Evolutionary conservation across 2,113 vertebrate species (phyloP), one percentile per base, ranked within the genome.

Genomic region (Ciconia maguari): DNA sequence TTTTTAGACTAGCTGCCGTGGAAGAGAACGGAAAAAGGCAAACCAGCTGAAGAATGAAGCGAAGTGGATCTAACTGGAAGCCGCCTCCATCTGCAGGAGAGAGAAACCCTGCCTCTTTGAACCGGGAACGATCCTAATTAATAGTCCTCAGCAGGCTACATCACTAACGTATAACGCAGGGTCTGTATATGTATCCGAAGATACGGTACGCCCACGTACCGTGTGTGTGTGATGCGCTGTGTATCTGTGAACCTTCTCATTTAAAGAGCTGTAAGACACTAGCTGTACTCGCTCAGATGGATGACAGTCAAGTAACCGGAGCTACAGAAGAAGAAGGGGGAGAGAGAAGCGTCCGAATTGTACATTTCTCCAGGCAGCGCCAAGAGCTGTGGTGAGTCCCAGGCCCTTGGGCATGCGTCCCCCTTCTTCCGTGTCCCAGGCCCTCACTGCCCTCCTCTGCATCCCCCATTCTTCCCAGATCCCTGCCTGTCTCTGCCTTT

Each of bases 191-290:
- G 14, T 13, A 7, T 24, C 25, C 42, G 13, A 48, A 60, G 19
- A 26, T 36, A 24, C 8, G 2, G 55, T 7, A 13, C 6, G 5
- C 10, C 19, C 6, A 0, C 1, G 8, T 9, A 4, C 18, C 2
- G 11, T 1, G 20, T 19, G 32, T 22, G 32, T 5, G 27, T 4
- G 36, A 29, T 15, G 32, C 5, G 15, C 25, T 29, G 4, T 2
- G 14, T 29, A 5, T 29, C 7, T n/a, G 3, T 7, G 34, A 77
- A 13, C 34, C 26, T 15, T 61, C 2, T 0, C 5, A 0, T 22
- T 60, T 36, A 13, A 36, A 24, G 42, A 48, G 18, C 10, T 14
- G 13, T 58, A 9, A n/a, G 24, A 7, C 5, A 1, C 13, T 16
- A 6, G 13, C 22, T 20, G 13, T 22, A 1, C 25, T 36, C 34